A percentile compares a stretch with the other conserved stretches of the same genome.
Evolutionary conservation across 2,797 vertebrate genomes (phyloP).

Genomic region (Phalloptychus januarius): DNA sequence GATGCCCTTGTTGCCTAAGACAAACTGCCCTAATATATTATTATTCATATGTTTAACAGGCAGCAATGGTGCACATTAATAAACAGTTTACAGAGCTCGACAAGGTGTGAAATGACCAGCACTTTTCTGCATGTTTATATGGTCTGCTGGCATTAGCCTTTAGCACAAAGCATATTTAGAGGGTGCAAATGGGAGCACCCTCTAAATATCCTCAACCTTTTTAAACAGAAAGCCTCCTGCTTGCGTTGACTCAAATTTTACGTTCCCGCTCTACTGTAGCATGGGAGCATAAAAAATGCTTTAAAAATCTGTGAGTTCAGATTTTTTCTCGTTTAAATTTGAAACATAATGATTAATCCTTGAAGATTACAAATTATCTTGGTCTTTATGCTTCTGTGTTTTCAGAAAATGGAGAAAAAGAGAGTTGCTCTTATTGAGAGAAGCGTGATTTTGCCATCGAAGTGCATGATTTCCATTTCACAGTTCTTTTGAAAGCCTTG

Average conservation of each 20-base stretch:
- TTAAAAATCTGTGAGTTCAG: too few species aligned
- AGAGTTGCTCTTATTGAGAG: background rate
- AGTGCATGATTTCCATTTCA: background rate
- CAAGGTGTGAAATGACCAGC: background rate
- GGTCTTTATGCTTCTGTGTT: background rate
- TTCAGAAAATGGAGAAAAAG: background rate
- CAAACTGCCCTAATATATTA: background rate
- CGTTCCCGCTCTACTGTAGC: background rate
- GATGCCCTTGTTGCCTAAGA: background rate
- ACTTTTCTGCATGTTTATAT: background rate
- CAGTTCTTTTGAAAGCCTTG: too few species aligned
- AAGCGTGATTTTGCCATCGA: background rate
- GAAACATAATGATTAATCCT: background rate
- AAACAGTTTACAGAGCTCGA: background rate
- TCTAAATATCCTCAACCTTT: background rate
- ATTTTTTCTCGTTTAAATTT: background rate
- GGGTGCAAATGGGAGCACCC: background rate
- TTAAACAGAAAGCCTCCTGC: background rate
- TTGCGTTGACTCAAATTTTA: background rate
- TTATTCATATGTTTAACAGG: background rate
- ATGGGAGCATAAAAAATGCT: too few species aligned
- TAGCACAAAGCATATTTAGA: background rate
- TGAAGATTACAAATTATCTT: background rate
- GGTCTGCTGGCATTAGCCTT: background rate
- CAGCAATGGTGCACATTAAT: too few species aligned